Evolutionary conservation across 2,797 vertebrate species (phyloP), one percentile per base, ranked within the genome.

Genomic region (Knipowitschia caucasica): DNA sequence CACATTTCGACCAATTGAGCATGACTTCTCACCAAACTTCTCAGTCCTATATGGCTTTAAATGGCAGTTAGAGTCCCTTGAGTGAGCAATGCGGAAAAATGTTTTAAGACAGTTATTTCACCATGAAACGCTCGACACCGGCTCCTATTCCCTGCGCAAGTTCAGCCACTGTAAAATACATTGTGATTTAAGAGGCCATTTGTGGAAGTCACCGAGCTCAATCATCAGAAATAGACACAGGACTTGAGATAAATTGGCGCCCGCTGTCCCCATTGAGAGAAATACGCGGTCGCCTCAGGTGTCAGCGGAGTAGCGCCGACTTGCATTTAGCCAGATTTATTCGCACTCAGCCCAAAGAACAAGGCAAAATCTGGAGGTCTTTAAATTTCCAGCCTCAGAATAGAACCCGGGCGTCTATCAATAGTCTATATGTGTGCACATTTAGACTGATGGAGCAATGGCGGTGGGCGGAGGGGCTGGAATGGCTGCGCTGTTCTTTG

Each of bases 151-250:
- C 92, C 90, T 85, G 85, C 78, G 35, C 87, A 85, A 88, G 89
- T 91, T 91, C 92, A 89, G 87, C 90, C 92, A 91, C 81, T 89
- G 90, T 93, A 94, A 92, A 93, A 93, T 91, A 92, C 90, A 92
- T 89, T 89, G 88, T 91, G 93, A 93, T 94, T 94, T 94, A 93
- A 92, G 92, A 91, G 91, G 92, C 91, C 89, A 92, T 88, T 93
- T 92, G 89, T 91, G 92, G 93, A 93, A 91, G 92, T 92, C 93
- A 92, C 90, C 89, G 90, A 92, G 90, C 93, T 93, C 93, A 91
- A 93, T 94, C 92, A 93, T 91, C 89, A 92, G 81, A 90, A 91
- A 92, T 87, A 92, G 91, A 92, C 85, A 91, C 87, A 90, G 84
- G 88, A 89, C 62, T 81, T 83, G 76, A 88, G 83, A 94, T 93